phyloP scores from a whole-genome alignment of 2,888 invertebrate genomes.

The Dyspetes luteomarginatus region DNA sequence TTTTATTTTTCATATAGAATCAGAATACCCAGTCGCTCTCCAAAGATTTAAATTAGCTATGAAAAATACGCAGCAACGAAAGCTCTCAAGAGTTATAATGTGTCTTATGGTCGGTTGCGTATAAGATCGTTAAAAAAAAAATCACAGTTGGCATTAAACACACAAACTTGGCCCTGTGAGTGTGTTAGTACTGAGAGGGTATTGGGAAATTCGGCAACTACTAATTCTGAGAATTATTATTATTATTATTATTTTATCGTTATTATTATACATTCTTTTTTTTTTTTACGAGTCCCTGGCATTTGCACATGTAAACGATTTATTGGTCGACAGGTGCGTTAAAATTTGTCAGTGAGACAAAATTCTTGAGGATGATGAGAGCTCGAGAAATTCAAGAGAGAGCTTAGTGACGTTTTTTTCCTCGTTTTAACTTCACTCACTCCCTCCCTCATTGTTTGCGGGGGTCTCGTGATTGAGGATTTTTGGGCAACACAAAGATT shows the following conservation, averaged over 20 bases:
- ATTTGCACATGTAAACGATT: constrained; percentile 32
- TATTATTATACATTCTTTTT: constrained; percentile 14
- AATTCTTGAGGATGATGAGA: constrained; percentile 6
- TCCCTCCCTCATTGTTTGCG: not conserved
- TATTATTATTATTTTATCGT: constrained; percentile 14
- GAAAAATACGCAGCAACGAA: constrained; percentile 1
- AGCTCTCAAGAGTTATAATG: too few species aligned
- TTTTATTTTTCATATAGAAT: too few species aligned
- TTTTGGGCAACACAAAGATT: constrained; percentile 32
- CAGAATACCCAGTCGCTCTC: not conserved
- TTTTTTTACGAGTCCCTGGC: constrained; percentile 24
- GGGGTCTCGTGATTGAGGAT: too few species aligned
- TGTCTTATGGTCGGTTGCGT: constrained; percentile 34
- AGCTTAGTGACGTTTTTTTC: constrained; percentile 10
- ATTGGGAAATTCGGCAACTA: constrained; percentile 47
- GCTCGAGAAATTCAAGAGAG: constrained; percentile 5
- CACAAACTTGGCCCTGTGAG: constrained; percentile 51
- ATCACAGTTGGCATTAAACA: constrained; percentile 37
- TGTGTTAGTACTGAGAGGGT: constrained; percentile 2
- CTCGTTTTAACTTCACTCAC: not conserved
- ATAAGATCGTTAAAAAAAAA: too few species aligned
- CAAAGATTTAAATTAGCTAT: constrained; percentile 38
- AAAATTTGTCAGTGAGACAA: constrained; percentile 21
- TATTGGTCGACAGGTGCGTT: constrained; percentile 54
- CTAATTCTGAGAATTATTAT: not conserved